Conservation (phyloP, 1,140 invertebrate genomes). For the Saccostrea cuccullata region DNA sequence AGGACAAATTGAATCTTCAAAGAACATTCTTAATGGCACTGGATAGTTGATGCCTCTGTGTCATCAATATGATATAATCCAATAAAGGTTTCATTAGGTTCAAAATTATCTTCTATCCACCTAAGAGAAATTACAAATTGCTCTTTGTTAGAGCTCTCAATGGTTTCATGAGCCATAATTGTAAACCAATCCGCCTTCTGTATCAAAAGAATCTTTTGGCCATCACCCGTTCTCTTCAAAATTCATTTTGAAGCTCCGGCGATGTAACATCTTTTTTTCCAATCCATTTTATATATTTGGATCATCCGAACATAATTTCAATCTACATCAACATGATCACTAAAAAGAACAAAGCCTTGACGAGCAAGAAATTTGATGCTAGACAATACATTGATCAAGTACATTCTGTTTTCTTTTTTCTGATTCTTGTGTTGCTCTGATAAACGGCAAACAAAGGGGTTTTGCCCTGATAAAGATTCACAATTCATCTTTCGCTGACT, state of each 20-base stretch:
- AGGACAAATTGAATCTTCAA: background rate
- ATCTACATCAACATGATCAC: too few relatives aligned
- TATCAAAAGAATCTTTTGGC: background rate
- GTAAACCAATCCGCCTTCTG: background rate
- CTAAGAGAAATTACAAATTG: background rate
- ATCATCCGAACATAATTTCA: background rate
- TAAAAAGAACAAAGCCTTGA: too few relatives aligned
- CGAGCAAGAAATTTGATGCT: too few relatives aligned
- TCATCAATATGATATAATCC: background rate
- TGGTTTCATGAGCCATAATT: background rate
- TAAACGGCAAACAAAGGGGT: too few relatives aligned
- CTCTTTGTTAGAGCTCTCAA: too few relatives aligned
- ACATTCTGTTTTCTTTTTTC: too few relatives aligned
- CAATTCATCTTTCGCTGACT: too few relatives aligned
- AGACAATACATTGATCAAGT: too few relatives aligned
- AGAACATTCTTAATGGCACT: background rate
- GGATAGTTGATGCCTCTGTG: background rate
- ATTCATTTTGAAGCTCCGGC: background rate
- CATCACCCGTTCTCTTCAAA: background rate
- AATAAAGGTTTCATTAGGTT: background rate
- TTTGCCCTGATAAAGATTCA: too few relatives aligned
- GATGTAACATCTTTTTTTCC: background rate
- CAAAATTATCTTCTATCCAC: background rate
- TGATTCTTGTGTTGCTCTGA: too few relatives aligned
- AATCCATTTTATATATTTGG: background rate